Percentiles rank a stretch among this genome's conserved stretches.
Conservation (phyloP, 2,797 vertebrate species). For the Myiotriccus ornatus region DNA sequence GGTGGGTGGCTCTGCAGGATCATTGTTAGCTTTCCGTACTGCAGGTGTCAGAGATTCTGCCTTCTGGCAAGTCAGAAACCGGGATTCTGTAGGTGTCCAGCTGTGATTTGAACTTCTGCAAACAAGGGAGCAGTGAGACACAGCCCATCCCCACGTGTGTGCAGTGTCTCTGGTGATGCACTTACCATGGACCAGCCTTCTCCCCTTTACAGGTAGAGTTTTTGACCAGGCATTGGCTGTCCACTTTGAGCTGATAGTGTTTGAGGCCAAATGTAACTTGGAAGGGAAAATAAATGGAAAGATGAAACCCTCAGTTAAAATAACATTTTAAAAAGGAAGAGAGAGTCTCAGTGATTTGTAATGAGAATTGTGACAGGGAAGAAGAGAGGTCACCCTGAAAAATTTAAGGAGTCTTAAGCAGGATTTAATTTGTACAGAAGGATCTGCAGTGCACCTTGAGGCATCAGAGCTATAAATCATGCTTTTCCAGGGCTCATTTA, state of each 20-base stretch:
- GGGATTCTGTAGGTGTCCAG: background rate
- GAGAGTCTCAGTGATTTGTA: background rate
- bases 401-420: conserved; percentile 46
- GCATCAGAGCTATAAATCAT: conserved; percentile 57
- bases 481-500: conserved; percentile 48
- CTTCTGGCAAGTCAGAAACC: background rate
- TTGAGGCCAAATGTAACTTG: background rate
- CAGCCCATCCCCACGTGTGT: background rate
- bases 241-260: background rate
- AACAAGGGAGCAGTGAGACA: background rate
- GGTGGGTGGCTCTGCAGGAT: background rate
- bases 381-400: conserved; percentile 56
- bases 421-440: conserved; percentile 53
- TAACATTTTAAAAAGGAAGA: conserved; percentile 3
- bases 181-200: rapidly evolving
- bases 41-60: background rate
- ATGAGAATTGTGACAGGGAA: conserved; percentile 1
- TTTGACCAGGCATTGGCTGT: background rate
- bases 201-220: background rate
- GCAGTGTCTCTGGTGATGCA: background rate
- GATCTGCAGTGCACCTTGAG: conserved; percentile 32
- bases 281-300: background rate
- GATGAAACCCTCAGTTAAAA: background rate
- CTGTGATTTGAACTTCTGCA: background rate
- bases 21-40: background rate